Evolutionary conservation across 2,797 vertebrate genomes (phyloP).

Genomic region (Gouania willdenowi): DNA sequence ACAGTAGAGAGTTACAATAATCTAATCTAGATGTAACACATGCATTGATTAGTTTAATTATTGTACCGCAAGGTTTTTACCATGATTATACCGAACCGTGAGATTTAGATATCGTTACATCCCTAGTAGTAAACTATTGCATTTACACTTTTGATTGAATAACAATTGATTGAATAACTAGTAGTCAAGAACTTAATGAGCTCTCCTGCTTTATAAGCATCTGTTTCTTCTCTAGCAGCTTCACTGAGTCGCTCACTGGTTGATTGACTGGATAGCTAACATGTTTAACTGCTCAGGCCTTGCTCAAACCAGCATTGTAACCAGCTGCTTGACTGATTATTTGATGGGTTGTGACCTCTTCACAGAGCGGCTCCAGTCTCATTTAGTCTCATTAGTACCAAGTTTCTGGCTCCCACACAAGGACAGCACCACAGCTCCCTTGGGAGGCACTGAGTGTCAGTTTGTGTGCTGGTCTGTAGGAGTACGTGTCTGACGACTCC

Average conservation of each 20-base stretch:
- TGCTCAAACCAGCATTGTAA: constrained; percentile 42
- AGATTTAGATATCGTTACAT: no score
- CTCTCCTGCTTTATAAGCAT: no score
- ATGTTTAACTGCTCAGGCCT: constrained; percentile 10
- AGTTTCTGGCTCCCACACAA: constrained; percentile 53
- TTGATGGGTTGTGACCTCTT: constrained; percentile 58
- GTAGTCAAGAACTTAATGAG: neutral
- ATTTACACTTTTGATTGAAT: no score
- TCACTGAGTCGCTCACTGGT: neutral
- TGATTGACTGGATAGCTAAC: neutral
- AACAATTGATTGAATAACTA: no score
- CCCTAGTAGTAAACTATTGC: no score
- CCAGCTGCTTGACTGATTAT: constrained; percentile 46
- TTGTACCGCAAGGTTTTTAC: no score
- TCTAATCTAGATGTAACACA: no score
- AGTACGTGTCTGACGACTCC: constrained; percentile 14
- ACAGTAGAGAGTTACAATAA: no score
- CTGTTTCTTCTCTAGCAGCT: neutral
- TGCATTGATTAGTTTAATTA: no score
- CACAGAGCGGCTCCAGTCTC: constrained; percentile 53
- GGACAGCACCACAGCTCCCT: constrained; percentile 40
- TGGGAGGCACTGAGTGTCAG: constrained; percentile 6
- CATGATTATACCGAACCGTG: no score
- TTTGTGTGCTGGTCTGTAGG: constrained; percentile 1
- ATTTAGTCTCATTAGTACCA: constrained; percentile 72